Percentiles rank a stretch among this genome's conserved stretches.
Evolutionary conservation across 2,888 invertebrate genomes (phyloP).

Genomic region (Sturmia bella): DNA sequence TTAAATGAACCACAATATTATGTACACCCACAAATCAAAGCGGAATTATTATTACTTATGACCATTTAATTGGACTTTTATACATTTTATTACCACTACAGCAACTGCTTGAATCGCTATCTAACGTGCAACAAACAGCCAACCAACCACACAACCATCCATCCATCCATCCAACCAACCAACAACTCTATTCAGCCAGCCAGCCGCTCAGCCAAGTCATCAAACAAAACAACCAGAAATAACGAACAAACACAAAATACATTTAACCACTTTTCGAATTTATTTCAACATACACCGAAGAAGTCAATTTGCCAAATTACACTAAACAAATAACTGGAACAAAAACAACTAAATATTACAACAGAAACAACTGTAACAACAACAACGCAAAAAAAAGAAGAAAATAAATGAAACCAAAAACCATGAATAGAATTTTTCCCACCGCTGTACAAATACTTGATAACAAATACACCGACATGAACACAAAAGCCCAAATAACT

Average conservation of each 20-base stretch:
- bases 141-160: constrained; percentile 13
- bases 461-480: constrained; percentile 6
- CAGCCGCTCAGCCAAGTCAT: constrained; percentile 35
- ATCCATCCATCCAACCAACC: constrained; percentile 7
- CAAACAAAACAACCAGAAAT: constrained; percentile 47
- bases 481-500: constrained; percentile 3
- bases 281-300: constrained; percentile 58
- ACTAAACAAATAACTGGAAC: constrained; percentile 51
- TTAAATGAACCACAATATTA: constrained; percentile 72
- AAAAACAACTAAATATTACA: constrained; percentile 36
- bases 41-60: constrained; percentile 81
- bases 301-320: constrained; percentile 70
- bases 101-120: constrained; percentile 38
- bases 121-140: constrained; percentile 10
- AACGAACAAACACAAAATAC: constrained; percentile 52
- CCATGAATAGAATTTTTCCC: constrained; percentile 63
- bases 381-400: background rate
- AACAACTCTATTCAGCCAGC: constrained; percentile 11
- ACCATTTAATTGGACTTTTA: constrained; percentile 81
- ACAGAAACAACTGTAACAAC: constrained; percentile 40
- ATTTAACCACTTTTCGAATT: constrained; percentile 58
- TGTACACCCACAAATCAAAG: constrained; percentile 78
- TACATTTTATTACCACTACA: constrained; percentile 74
- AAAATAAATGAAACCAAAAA: constrained; percentile 38
- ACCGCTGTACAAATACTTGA: constrained; percentile 47